phyloP scores from a whole-genome alignment of 2,888 invertebrate genomes.

The Alsophila aescularia region DNA sequence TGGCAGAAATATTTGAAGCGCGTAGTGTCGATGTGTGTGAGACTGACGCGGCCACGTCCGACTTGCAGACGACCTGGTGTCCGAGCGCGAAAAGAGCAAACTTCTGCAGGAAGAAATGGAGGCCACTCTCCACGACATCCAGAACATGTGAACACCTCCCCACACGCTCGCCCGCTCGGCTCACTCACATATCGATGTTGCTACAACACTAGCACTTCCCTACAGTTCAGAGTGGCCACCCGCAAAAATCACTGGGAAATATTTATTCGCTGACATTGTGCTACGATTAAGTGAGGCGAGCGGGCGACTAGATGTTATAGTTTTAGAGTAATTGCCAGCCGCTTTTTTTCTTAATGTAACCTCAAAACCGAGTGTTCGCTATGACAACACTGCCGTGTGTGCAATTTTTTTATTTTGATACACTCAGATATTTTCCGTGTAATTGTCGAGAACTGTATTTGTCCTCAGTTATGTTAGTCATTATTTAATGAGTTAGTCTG shows the following conservation, averaged over 20 bases:
- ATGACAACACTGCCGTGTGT: conserved; percentile 81
- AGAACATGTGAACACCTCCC: conserved; percentile 94
- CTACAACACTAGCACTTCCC: conserved; percentile 12
- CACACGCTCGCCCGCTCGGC: conserved; percentile 43
- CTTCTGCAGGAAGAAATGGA: conserved; percentile 99
- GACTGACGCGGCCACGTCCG: conserved; percentile 77
- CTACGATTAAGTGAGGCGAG: conserved; percentile 50
- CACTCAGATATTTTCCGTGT: conserved; percentile 68
- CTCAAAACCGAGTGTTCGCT: conserved; percentile 76
- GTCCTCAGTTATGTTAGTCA: conserved; percentile 68
- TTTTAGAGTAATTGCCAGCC: conserved; percentile 81
- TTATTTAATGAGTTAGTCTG: conserved; percentile 70
- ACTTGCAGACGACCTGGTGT: conserved; percentile 96
- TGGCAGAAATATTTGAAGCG: conserved; percentile 46
- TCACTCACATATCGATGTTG: conserved; percentile 39
- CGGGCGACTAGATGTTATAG: conserved; percentile 74
- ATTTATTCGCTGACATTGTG: conserved; percentile 12
- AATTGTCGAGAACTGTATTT: conserved; percentile 64
- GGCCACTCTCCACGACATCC: conserved; percentile 99
- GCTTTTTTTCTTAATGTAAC: conserved; percentile 70
- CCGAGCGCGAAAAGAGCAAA: conserved; percentile 98
- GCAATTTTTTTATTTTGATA: conserved; percentile 70
- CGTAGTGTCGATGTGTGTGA: conserved; percentile 66
- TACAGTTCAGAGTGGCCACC: conserved; percentile 8
- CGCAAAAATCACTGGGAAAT: neutral